These are phyloP conservation scores for Pseudachorutes palmiensis DNA, from an alignment of 1,140 invertebrate genomes.

Conservation along the genomic window DNA sequence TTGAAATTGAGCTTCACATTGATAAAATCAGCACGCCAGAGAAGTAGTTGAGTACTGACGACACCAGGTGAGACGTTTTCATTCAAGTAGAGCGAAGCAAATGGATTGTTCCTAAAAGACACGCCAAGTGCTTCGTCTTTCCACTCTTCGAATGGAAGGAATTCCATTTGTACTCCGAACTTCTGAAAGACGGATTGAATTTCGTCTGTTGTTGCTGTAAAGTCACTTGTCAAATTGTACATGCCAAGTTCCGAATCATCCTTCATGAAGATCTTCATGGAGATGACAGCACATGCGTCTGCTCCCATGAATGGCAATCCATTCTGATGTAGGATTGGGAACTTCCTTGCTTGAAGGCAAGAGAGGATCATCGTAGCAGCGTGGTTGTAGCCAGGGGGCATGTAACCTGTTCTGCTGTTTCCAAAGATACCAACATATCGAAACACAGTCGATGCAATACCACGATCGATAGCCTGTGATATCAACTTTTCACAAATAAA, in stretches of 20 bases:
- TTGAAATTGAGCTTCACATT: too few relatives aligned
- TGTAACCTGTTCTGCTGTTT: not conserved
- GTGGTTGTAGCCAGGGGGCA: not conserved
- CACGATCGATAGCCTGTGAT: not conserved
- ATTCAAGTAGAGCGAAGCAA: not conserved
- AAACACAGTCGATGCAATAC: constrained; percentile 2
- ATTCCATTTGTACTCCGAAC: not conserved
- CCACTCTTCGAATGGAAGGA: constrained; percentile 2
- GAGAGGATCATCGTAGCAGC: not conserved
- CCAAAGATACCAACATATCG: constrained; percentile 6
- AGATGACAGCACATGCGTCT: not conserved
- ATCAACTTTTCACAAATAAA: constrained; percentile 17
- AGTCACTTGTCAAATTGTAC: not conserved
- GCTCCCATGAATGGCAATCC: not conserved
- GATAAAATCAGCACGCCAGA: too few relatives aligned
- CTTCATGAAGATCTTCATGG: not conserved
- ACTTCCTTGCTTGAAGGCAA: not conserved
- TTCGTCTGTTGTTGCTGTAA: not conserved
- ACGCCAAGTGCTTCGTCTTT: not conserved
- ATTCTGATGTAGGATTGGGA: not conserved
- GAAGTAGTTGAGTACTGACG: too few relatives aligned
- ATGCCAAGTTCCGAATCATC: not conserved
- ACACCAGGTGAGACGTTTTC: too few relatives aligned
- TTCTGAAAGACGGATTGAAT: not conserved
- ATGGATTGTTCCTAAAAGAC: not conserved